phyloP scores from a whole-genome alignment of 2,113 vertebrate genomes.

The Tympanuchus pallidicinctus region DNA sequence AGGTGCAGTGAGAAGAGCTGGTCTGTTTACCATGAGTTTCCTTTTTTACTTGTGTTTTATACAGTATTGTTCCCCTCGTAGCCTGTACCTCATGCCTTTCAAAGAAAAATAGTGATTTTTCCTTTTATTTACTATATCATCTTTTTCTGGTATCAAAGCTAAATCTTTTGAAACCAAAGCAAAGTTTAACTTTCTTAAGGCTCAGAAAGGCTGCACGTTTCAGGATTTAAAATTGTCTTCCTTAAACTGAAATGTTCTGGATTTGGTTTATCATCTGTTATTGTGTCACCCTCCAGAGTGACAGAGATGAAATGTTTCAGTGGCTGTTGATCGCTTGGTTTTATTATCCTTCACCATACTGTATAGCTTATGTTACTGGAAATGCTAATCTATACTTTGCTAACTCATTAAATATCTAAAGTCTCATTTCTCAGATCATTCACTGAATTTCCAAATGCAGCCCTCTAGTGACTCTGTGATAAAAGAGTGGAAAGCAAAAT shows the following conservation, averaged over 20 bases:
- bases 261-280: not conserved
- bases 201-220: not conserved
- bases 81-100: not conserved
- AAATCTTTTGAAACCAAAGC: conserved; percentile 34
- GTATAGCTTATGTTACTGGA: not conserved
- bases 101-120: conserved; percentile 2
- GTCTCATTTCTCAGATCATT: not conserved
- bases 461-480: not conserved
- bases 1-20: not conserved
- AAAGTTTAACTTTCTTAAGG: not conserved
- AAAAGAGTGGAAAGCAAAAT: not conserved
- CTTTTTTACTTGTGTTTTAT: not conserved
- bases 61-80: not conserved
- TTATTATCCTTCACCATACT: not conserved
- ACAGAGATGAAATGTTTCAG: not conserved
- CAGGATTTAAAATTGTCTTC: not conserved
- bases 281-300: not conserved
- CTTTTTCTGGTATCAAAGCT: conserved; percentile 1
- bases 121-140: conserved; percentile 3
- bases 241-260: not conserved
- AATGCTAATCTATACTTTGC: not conserved
- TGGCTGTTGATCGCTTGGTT: not conserved
- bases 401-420: not conserved
- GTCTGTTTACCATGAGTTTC: not conserved
- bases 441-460: not conserved